Evolutionary conservation across 2,113 vertebrate genomes (phyloP).

Genomic region (Pedetes capensis): DNA sequence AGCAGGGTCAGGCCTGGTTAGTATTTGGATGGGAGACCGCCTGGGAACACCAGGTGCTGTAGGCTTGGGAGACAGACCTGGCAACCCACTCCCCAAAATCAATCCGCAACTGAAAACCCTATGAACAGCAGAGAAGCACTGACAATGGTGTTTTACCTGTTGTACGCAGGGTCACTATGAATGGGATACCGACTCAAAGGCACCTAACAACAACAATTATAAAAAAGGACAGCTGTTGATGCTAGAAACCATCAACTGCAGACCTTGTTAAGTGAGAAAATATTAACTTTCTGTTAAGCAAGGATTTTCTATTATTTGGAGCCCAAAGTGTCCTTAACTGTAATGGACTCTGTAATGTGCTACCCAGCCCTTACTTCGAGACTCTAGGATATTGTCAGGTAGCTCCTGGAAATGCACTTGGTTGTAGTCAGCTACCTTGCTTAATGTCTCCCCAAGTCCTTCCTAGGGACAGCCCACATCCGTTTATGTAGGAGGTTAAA

Average conservation of each 20-base stretch:
- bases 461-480: background rate
- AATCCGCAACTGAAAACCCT: too few species aligned
- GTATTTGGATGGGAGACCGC: too few species aligned
- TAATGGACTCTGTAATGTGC: background rate
- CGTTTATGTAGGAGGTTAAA: background rate
- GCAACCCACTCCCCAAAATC: too few species aligned
- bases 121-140: too few species aligned
- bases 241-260: background rate
- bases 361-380: background rate
- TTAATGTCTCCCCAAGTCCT: background rate
- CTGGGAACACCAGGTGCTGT: too few species aligned
- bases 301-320: slow-evolving; percentile 11
- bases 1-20: too few species aligned
- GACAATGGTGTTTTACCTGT: too few species aligned
- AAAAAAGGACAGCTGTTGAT: background rate
- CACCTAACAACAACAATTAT: too few species aligned
- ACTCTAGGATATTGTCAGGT: background rate
- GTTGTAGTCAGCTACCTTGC: background rate
- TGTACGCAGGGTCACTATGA: too few species aligned
- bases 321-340: background rate
- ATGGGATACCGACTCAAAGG: too few species aligned
- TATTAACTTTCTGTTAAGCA: slow-evolving; percentile 35
- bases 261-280: slow-evolving; percentile 1
- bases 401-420: background rate
- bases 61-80: too few species aligned